phyloP scores from a whole-genome alignment of 2,888 invertebrate species.

The Cerceris rybyensis region DNA sequence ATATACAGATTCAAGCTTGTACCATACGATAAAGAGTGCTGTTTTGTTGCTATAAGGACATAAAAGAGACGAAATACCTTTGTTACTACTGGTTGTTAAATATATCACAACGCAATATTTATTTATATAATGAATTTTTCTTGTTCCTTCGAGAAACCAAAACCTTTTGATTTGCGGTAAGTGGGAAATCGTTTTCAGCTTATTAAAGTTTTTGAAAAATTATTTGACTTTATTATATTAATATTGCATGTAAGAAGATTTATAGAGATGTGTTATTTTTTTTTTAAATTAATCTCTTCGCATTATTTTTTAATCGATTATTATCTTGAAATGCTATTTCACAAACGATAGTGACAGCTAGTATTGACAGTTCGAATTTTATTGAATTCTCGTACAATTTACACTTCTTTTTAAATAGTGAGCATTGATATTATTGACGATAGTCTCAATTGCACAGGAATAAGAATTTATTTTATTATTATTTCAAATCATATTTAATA shows the following conservation, averaged over 20 bases:
- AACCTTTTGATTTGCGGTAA: not conserved
- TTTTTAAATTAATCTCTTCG: not conserved
- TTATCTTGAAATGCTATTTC: not conserved
- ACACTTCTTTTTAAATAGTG: too few species aligned
- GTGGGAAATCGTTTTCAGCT: not conserved
- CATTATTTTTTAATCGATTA: not conserved
- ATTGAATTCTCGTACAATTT: too few species aligned
- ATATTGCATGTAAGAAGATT: too few species aligned
- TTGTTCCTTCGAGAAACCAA: constrained; percentile 5
- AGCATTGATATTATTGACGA: too few species aligned
- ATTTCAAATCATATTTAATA: too few species aligned
- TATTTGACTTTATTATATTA: too few species aligned
- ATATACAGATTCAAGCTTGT: constrained; percentile 62
- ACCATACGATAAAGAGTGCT: constrained; percentile 62
- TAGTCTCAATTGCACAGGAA: too few species aligned
- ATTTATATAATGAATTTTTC: constrained; percentile 56
- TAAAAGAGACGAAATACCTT: constrained; percentile 74
- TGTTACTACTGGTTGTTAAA: constrained; percentile 79
- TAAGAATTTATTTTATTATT: too few species aligned
- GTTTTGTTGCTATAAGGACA: constrained; percentile 72
- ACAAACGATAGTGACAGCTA: too few species aligned
- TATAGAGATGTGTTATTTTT: too few species aligned
- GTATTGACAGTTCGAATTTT: too few species aligned
- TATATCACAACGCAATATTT: constrained; percentile 71
- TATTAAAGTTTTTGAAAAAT: too few species aligned